phyloP scores from a whole-genome alignment of 1,140 invertebrate genomes.

The Sipha flava region DNA sequence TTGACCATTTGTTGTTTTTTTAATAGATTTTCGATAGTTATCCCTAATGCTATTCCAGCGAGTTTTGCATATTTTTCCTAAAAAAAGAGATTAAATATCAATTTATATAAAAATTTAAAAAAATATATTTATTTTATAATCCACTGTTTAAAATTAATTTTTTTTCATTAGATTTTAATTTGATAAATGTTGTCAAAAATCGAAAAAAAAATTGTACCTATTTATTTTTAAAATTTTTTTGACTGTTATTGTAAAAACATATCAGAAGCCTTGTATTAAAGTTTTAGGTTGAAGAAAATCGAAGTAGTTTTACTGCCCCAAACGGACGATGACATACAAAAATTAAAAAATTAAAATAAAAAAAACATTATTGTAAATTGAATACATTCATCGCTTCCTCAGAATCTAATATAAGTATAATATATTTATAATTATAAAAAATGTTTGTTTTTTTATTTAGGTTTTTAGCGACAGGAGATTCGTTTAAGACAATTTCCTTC shows the following conservation, averaged over 20 bases:
- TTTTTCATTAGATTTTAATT: too few relatives aligned
- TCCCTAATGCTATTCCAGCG: not conserved
- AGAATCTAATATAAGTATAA: too few relatives aligned
- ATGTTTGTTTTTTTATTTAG: constrained; percentile 11
- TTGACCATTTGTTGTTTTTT: not conserved
- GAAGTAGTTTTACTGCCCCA: too few relatives aligned
- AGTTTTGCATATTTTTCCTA: not conserved
- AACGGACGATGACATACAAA: too few relatives aligned
- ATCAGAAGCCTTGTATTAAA: too few relatives aligned
- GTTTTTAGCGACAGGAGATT: constrained; percentile 34
- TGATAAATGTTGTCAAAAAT: too few relatives aligned
- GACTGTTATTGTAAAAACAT: too few relatives aligned
- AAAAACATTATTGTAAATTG: too few relatives aligned
- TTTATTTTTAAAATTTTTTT: too few relatives aligned
- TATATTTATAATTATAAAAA: not conserved
- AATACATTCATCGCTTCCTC: too few relatives aligned
- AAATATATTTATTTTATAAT: not conserved
- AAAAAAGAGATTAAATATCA: not conserved
- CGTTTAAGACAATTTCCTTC: constrained; percentile 28
- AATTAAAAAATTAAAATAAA: too few relatives aligned
- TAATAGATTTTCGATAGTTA: not conserved
- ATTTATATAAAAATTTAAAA: not conserved
- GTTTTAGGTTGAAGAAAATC: too few relatives aligned
- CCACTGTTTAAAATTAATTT: not conserved
- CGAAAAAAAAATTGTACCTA: not conserved